Percentiles rank a stretch among this genome's conserved stretches.
These are phyloP conservation scores for Drosophila kurseongensis DNA, from an alignment of 1,140 invertebrate genomes.

Conservation along the genomic window DNA sequence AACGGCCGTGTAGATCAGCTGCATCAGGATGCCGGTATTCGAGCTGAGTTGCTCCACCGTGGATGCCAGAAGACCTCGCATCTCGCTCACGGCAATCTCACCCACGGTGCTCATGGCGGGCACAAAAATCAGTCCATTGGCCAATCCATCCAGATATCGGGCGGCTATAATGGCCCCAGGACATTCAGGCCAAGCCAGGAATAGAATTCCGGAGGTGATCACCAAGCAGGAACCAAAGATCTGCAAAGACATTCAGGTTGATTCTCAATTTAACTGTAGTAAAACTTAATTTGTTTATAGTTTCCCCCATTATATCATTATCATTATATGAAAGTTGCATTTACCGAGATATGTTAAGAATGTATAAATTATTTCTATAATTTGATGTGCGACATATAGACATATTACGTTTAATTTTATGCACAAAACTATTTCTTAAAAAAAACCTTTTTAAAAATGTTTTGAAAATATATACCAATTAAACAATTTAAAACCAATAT, in stretches of 20 bases:
- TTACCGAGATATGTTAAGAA: too few species aligned
- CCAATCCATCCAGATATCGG: slow-evolving; percentile 74
- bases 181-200: slow-evolving; percentile 45
- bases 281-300: too few species aligned
- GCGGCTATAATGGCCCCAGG: slow-evolving; percentile 53
- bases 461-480: too few species aligned
- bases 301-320: too few species aligned
- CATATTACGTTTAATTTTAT: too few species aligned
- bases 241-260: slow-evolving; percentile 15
- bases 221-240: slow-evolving; percentile 62
- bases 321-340: too few species aligned
- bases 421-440: too few species aligned
- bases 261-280: not conserved
- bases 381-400: too few species aligned
- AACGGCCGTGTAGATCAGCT: slow-evolving; percentile 55
- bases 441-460: too few species aligned
- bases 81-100: slow-evolving; percentile 51
- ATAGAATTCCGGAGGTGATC: slow-evolving; percentile 61
- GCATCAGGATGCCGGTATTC: slow-evolving; percentile 65
- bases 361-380: too few species aligned
- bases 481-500: too few species aligned
- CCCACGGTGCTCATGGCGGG: slow-evolving; percentile 63
- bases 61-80: slow-evolving; percentile 56
- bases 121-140: slow-evolving; percentile 72
- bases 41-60: slow-evolving; percentile 61